Base-by-base conservation (phyloP, 2,113 vertebrate genomes). In the Bubo scandiacus region DNA sequence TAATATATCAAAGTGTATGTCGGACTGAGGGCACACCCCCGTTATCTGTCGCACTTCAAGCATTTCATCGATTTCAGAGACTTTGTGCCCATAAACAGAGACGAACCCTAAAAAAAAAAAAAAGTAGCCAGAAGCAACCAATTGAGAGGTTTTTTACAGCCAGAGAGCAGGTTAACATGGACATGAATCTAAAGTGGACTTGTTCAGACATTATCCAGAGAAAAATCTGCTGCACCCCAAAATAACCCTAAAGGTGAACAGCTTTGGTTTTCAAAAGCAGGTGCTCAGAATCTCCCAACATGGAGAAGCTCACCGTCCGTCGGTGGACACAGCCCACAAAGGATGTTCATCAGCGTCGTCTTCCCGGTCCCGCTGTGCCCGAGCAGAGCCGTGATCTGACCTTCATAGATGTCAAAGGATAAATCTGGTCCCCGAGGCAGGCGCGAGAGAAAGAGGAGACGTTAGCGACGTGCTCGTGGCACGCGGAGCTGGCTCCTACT, bases 351-450 rank as follows among this genome's bases (percentile, higher is more conserved):
- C 81, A 99, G 96, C 1, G 99, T 99, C 17, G 99, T 99, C 96
- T 99, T 99, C 19, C 99, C 99, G 0, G 99, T 99, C 22, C 99
- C 99, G 19, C 99, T 99, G 97, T 99, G 99, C 29, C 99, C 99
- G 65, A 99, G 98, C 92, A 99, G 97, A 13, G 99, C 99, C 0
- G 99, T 99, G 88, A 99, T 99, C 96, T 99, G 99, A 26, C 99
- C 99, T 96, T 99, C 99, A 5, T 99, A 99, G 94, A 99, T 99
- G 97, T 99, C 99, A 59, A 99, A 99, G 8, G 99, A 99, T 92
- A 99, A 93, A 96, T 98, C 99, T 99, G 94, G 30, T 91, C 89
- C 57, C 68, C 86, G 15, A 72, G 32, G 88, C 71, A 78, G 72
- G 74, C 3, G 47, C 32, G 2, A 58, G 32, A 47, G 51, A 45